Base-by-base conservation (phyloP, 2,888 invertebrate species). In the Dryocosmus kuriphilus region DNA sequence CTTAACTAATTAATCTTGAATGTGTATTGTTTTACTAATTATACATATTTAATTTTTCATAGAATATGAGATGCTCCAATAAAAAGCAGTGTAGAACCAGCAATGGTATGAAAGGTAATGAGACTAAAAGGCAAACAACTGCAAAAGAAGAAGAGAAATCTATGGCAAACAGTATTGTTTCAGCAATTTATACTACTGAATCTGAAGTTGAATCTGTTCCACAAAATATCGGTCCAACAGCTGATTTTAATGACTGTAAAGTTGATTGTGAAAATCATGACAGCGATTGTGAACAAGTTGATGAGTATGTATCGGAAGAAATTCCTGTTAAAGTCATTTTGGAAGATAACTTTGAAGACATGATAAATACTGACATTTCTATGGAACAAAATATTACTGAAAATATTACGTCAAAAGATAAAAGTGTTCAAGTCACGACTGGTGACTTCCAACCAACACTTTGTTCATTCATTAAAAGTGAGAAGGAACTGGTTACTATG, bases 231-330 rank as follows among this genome's bases (percentile, higher is more conserved):
- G 19, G 19, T 19, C 19, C 19, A 46, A 46, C 19, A 46, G 46
- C 1, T 46, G 46, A 74, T 57, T 32, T 65, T n/a, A 65, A 32
- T 32, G 35, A 74, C 60, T 38, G 9, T 74, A 16, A 57, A 77
- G 32, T 63, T 32, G 73, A 77, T 32, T 62, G 62, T 62, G 63
- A 77, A 27, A 63, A 30, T 63, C 74, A 77, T 55, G 77, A 74
- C 57, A 30, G 30, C 30, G 77, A 77, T 62, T 77, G 74, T 55
- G 77, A 77, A 35, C 11, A 74, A 38, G 35, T n/a, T 61, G 60
- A 32, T 60, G 16, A 38, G n/a, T 24, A 19, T 27, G 22, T 27
- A 75, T 61, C n/a, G 9, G 38, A 60, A 7, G 74, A 61, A 35
- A n/a, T 35, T 51, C n/a, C 51, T 51, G 51, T 51, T 51, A 4